Conservation (phyloP, 1,140 invertebrate species). For the Drosophila lowei region DNA sequence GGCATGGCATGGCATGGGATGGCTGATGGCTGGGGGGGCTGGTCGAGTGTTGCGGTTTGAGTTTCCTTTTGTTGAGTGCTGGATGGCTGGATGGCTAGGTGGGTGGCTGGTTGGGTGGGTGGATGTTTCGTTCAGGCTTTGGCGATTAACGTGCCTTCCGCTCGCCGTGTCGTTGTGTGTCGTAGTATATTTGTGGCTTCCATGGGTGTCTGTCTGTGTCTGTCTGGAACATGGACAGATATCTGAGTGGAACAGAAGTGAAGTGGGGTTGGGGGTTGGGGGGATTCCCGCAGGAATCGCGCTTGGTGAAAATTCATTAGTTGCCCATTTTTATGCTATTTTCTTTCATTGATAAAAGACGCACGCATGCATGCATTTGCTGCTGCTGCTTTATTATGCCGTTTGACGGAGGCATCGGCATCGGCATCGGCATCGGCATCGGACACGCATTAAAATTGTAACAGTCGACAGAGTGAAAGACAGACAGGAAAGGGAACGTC, state of each 20-base stretch:
- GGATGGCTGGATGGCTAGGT: constrained; percentile 13
- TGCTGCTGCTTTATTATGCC: constrained; percentile 64
- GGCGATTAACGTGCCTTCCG: constrained; percentile 30
- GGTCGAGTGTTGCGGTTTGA: constrained; percentile 66
- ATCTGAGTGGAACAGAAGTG: constrained; percentile 41
- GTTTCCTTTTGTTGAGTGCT: constrained; percentile 67
- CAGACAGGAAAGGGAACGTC: constrained; percentile 10
- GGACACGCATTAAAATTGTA: constrained; percentile 74
- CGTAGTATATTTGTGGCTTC: constrained; percentile 69
- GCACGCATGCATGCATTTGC: constrained; percentile 62
- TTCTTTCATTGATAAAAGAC: constrained; percentile 53
- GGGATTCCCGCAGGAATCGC: constrained; percentile 69
- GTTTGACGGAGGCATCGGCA: constrained; percentile 42
- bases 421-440: not conserved
- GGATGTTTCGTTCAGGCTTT: constrained; percentile 34
- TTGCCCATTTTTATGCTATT: constrained; percentile 65
- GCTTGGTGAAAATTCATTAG: constrained; percentile 73
- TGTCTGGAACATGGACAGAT: constrained; percentile 6
- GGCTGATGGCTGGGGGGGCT: constrained; percentile 12
- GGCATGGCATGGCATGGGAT: constrained; percentile 8
- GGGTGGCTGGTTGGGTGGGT: constrained; percentile 23
- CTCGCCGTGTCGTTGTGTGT: constrained; percentile 25
- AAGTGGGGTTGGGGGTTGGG: constrained; percentile 30
- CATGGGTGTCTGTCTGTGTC: constrained; percentile 36
- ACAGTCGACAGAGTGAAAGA: constrained; percentile 35